Evolutionary conservation across 1,140 invertebrate species (phyloP).

Genomic region (Venturia canescens): DNA sequence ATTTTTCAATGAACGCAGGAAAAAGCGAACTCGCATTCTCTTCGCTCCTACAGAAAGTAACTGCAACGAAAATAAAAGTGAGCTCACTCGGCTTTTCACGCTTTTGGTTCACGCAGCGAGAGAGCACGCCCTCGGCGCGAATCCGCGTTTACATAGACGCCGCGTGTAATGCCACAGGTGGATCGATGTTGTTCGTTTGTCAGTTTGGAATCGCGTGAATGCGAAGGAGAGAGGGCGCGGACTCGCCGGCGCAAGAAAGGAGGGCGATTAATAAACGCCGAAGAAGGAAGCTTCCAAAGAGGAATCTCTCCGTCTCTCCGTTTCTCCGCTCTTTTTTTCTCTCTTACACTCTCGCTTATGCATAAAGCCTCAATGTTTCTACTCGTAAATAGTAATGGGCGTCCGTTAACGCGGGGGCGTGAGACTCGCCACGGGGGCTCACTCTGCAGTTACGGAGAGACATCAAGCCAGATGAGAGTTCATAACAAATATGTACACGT

Average conservation of each 20-base stretch:
- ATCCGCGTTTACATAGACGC: background rate
- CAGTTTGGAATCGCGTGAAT: background rate
- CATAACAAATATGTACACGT: slow-evolving; percentile 3
- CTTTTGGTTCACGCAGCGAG: no score
- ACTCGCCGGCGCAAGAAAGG: background rate
- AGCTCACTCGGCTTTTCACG: no score
- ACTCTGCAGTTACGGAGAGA: slow-evolving; percentile 25
- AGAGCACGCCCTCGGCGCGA: no score
- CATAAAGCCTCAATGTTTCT: slow-evolving; percentile 54
- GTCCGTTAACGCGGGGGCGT: slow-evolving; percentile 60
- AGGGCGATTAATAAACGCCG: slow-evolving; percentile 52
- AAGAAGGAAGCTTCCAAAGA: slow-evolving; percentile 27
- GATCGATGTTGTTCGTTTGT: background rate
- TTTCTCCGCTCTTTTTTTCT: slow-evolving; percentile 11
- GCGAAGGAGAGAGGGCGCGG: background rate
- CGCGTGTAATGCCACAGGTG: slow-evolving; percentile 1
- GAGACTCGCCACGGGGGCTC: slow-evolving; percentile 57
- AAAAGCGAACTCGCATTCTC: no score
- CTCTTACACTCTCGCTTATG: slow-evolving; percentile 52
- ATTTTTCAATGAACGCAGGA: no score
- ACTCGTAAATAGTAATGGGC: slow-evolving; percentile 62
- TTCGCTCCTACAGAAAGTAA: no score
- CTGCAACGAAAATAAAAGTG: no score
- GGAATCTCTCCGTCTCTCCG: slow-evolving; percentile 1
- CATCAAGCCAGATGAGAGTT: slow-evolving; percentile 25